These are phyloP conservation scores for Mus caroli DNA, from an alignment of 2,797 vertebrate genomes.

Conservation along the genomic window DNA sequence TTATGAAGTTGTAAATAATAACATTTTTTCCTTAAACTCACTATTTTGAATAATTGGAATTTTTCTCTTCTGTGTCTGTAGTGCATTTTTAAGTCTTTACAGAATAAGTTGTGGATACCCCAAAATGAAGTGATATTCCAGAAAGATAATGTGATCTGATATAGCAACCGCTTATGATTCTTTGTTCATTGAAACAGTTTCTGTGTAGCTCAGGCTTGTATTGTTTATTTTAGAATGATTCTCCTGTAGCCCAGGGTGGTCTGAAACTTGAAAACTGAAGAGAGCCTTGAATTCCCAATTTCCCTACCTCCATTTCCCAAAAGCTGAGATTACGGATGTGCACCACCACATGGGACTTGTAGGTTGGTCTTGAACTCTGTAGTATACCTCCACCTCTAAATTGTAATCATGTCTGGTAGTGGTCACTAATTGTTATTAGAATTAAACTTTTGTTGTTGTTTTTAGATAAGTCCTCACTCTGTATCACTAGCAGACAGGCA, in stretches of 20 bases:
- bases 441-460: background rate
- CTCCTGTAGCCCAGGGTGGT: background rate
- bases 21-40: constrained; percentile 13
- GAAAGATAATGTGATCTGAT: constrained; percentile 2
- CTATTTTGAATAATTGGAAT: constrained; percentile 36
- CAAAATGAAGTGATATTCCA: background rate
- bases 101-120: background rate
- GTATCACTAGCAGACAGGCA: background rate
- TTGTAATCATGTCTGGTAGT: background rate
- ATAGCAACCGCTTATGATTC: background rate
- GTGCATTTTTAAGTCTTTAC: constrained; percentile 53
- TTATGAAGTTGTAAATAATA: constrained; percentile 49
- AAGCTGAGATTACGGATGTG: background rate
- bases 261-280: background rate
- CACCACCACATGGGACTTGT: background rate
- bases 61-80: constrained; percentile 17
- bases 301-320: background rate
- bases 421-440: background rate
- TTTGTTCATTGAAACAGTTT: background rate
- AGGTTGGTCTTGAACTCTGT: background rate
- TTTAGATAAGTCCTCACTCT: background rate
- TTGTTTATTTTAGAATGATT: background rate
- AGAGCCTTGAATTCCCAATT: background rate
- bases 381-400: background rate
- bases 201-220: background rate